Percentiles rank a stretch among this genome's conserved stretches.
Conservation (phyloP, 2,888 invertebrate genomes). For the Trisateles emortualis region DNA sequence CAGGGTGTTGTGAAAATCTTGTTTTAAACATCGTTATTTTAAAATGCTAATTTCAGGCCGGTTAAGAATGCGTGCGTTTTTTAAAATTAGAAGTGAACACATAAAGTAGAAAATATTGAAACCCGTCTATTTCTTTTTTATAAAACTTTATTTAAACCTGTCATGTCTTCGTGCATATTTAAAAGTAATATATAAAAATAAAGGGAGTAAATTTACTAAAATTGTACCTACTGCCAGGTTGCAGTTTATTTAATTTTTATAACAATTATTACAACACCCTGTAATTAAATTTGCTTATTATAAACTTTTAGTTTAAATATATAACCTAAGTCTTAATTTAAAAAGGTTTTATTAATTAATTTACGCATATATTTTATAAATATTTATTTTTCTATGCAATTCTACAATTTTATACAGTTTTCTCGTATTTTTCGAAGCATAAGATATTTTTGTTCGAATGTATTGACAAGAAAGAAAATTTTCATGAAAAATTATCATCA, state of each 20-base stretch:
- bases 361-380: slow-evolving; percentile 40
- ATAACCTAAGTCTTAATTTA: slow-evolving; percentile 10
- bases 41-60: no score
- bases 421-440: slow-evolving; percentile 12
- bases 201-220: no score
- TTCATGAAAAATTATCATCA: not conserved
- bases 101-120: no score
- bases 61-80: no score
- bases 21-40: no score
- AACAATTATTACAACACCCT: slow-evolving; percentile 6
- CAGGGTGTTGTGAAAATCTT: slow-evolving; percentile 36
- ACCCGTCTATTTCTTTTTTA: no score
- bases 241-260: no score
- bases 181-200: no score
- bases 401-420: slow-evolving; percentile 47
- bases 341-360: slow-evolving; percentile 22
- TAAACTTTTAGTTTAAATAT: slow-evolving; percentile 18
- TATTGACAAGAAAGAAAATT: slow-evolving; percentile 25
- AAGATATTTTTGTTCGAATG: slow-evolving; percentile 24
- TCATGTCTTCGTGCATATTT: no score
- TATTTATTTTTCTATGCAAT: slow-evolving; percentile 47
- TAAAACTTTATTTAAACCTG: no score
- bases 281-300: slow-evolving; percentile 24
- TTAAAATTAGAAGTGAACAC: no score
- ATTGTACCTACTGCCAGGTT: no score